These are phyloP conservation scores for Hepsetus odoe DNA, from an alignment of 2,113 vertebrate genomes.

Conservation along the genomic window DNA sequence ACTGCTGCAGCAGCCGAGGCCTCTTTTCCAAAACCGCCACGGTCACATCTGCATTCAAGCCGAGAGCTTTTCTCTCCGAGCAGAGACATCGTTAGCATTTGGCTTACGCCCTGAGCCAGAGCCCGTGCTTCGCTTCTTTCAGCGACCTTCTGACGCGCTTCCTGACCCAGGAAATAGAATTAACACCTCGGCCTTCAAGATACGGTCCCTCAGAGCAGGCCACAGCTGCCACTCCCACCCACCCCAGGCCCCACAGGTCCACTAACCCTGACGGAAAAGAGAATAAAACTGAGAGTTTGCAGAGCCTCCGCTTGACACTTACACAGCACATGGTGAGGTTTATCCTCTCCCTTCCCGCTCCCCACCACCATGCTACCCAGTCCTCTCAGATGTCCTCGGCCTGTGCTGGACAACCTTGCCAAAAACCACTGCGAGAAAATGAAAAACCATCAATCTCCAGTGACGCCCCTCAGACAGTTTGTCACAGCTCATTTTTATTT, in stretches of 20 bases:
- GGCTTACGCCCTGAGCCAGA: slow-evolving; percentile 22
- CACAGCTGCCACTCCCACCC: slow-evolving; percentile 70
- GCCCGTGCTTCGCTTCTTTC: slow-evolving; percentile 30
- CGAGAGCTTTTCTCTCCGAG: slow-evolving; percentile 4
- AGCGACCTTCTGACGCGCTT: slow-evolving; percentile 67
- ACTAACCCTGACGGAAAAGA: slow-evolving; percentile 24
- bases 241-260: slow-evolving; percentile 38
- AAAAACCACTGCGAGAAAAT: slow-evolving; percentile 49
- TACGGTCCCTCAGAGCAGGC: slow-evolving; percentile 56
- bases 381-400: slow-evolving; percentile 39
- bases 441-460: slow-evolving; percentile 50
- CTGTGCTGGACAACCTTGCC: slow-evolving; percentile 39
- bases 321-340: slow-evolving; percentile 48
- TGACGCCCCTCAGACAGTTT: slow-evolving; percentile 19
- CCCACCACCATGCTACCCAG: slow-evolving; percentile 16
- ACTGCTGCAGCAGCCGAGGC: not conserved
- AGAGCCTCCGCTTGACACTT: slow-evolving; percentile 42
- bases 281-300: slow-evolving; percentile 50
- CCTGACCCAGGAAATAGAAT: slow-evolving; percentile 81
- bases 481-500: slow-evolving; percentile 5
- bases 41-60: slow-evolving; percentile 21
- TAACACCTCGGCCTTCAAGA: slow-evolving; percentile 73
- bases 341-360: slow-evolving; percentile 12
- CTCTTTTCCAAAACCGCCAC: slow-evolving; percentile 16
- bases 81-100: slow-evolving; percentile 26